A percentile compares a stretch with the other conserved stretches of the same genome.
Conservation (phyloP, 2,888 invertebrate species). For the Drosophila suboccidentalis region DNA sequence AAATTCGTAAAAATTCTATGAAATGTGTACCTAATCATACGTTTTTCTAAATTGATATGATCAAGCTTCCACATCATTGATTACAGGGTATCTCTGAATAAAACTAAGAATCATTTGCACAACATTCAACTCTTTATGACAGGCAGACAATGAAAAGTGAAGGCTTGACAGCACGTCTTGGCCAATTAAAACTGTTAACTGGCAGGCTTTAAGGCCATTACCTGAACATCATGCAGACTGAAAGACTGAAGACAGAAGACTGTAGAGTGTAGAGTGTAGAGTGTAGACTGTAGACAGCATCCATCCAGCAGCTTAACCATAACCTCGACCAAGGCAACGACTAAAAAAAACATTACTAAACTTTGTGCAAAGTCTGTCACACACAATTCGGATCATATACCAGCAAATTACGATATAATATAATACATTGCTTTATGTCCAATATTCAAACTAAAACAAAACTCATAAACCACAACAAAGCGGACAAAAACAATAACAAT, state of each 20-base stretch:
- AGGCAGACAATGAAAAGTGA: conserved; percentile 16
- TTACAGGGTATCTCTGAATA: too few species aligned
- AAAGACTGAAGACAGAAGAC: conserved; percentile 6
- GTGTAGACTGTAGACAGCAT: conserved; percentile 32
- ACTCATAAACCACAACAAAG: conserved; percentile 55
- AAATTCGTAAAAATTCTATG: too few species aligned
- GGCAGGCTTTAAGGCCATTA: conserved; percentile 47
- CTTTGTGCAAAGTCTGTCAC: conserved; percentile 56
- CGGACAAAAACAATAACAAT: conserved; percentile 6
- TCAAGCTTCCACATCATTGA: too few species aligned
- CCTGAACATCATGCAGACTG: conserved; percentile 2
- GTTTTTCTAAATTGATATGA: too few species aligned
- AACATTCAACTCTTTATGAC: too few species aligned
- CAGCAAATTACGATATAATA: conserved; percentile 41
- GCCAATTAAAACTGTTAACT: conserved; percentile 39
- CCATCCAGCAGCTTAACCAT: conserved; percentile 5
- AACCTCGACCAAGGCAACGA: conserved; percentile 54
- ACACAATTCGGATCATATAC: conserved; percentile 29
- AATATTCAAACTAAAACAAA: conserved; percentile 35
- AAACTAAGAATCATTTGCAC: too few species aligned
- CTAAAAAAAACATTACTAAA: conserved; percentile 66
- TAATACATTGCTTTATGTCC: conserved; percentile 35
- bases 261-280: neutral
- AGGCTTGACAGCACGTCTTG: conserved; percentile 19
- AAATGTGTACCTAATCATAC: too few species aligned